Base-by-base conservation (phyloP, 2,888 invertebrate species). In the Noctua fimbriata region DNA sequence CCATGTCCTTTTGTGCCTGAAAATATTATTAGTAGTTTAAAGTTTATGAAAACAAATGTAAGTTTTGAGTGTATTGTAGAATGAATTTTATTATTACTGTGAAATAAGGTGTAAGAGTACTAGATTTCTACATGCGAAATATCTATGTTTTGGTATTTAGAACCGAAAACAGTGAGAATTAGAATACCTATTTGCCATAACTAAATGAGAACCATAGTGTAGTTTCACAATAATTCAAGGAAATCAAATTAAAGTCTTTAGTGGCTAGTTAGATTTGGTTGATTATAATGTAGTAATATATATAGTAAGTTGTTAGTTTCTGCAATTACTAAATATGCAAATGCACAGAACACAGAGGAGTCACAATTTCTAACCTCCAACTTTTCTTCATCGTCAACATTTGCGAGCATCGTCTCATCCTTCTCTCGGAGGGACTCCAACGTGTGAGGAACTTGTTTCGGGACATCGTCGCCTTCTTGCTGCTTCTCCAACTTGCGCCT, bases 361-460 rank as follows among this genome's bases (percentile, higher is more conserved):
- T 24, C 70, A 90, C 76, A 32, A 3, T 65, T 82, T 69, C 95
- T 95, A 85, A 98, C 95, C 93, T 98, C 98, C 90, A 98, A 98
- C 88, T 98, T 98, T 85, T 98, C 99, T 74, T 98, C 98, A 4
- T 97, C 97, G 78, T 98, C 98, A 24, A 98, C 95, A 91, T 98
- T 98, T 4, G 97, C 98, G 32, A 98, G 97, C 92, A 98, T 98
- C 0, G 99, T 99, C 92, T 98, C 99, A 97, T 99, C 99, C 89
- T 98, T 98, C 92, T 99, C 98, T 79, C 99, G 97, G 83, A 99
- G 97, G 88, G 98, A 99, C 94, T 99, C 99, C 90, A 99, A 98
- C 0, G 99, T 99, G 92, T 99, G 98, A 0, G 99, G 99, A 21
- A 96, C 89, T 87, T 96, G 92, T 90, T 96, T 97, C 3, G 96